Percentiles rank a stretch among this genome's conserved stretches.
Evolutionary conservation across 2,888 invertebrate species (phyloP).

Genomic region (Drosophila engyochracea): DNA sequence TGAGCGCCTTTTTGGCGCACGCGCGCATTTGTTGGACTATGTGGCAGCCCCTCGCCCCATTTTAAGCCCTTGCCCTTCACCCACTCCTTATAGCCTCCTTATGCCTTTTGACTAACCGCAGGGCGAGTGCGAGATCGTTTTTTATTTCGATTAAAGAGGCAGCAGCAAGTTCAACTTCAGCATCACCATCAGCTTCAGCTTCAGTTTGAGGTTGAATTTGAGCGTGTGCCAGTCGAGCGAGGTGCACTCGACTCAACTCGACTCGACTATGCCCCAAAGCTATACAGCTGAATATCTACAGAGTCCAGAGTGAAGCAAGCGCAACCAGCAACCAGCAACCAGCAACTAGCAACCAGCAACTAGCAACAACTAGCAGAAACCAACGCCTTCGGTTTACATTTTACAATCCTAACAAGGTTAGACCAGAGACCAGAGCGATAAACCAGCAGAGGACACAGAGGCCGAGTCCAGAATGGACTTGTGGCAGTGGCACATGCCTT

Average conservation of each 20-base stretch:
- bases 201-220: slow-evolving; percentile 51
- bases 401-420: slow-evolving; percentile 82
- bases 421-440: slow-evolving; percentile 69
- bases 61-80: not conserved
- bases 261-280: slow-evolving; percentile 36
- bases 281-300: slow-evolving; percentile 20
- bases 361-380: slow-evolving; percentile 25
- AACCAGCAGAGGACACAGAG: slow-evolving; percentile 35
- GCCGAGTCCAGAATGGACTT: slow-evolving; percentile 30
- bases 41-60: slow-evolving; percentile 12
- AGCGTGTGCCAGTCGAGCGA: slow-evolving; percentile 73
- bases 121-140: slow-evolving; percentile 73
- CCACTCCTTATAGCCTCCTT: not conserved
- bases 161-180: slow-evolving; percentile 30
- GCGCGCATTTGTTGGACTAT: slow-evolving; percentile 66
- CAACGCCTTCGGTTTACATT: slow-evolving; percentile 81
- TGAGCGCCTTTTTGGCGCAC: slow-evolving; percentile 63
- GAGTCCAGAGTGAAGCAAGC: not conserved
- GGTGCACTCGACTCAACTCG: slow-evolving; percentile 16
- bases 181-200: slow-evolving; percentile 26
- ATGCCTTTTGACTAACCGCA: slow-evolving; percentile 74
- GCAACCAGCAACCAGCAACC: not conserved
- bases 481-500: slow-evolving; percentile 76
- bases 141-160: slow-evolving; percentile 66
- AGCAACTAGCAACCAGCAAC: slow-evolving; percentile 3